Evolutionary conservation across 2,888 invertebrate species (phyloP).

Genomic region (Venustoraphidia nigricollis): DNA sequence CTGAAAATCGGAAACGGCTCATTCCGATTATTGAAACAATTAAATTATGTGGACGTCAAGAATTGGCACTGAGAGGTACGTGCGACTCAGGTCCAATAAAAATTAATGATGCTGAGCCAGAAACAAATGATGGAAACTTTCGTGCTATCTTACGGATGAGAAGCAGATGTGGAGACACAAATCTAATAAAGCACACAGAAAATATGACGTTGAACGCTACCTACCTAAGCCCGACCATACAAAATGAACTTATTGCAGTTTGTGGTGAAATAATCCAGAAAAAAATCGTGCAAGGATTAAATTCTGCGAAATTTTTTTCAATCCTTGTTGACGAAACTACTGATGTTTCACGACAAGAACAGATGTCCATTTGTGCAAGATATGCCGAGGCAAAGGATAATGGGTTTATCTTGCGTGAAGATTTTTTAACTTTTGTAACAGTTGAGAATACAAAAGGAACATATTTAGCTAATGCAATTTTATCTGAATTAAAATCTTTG

Average conservation of each 20-base stretch:
- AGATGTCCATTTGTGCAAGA: no score
- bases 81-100: conserved; percentile 6
- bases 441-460: conserved; percentile 8
- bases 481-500: conserved; percentile 9
- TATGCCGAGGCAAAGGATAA: no score
- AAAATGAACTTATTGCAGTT: no score
- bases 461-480: conserved; percentile 8
- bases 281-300: no score
- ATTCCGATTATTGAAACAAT: conserved; percentile 8
- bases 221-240: conserved; percentile 8
- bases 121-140: conserved; percentile 13
- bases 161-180: conserved; percentile 9
- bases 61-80: conserved; percentile 9
- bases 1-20: conserved; percentile 6
- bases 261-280: no score
- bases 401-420: conserved; percentile 3
- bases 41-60: conserved; percentile 9
- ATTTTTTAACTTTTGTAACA: conserved; percentile 7
- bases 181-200: conserved; percentile 10
- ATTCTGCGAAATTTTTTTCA: no score
- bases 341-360: no score
- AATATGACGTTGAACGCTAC: conserved; percentile 7
- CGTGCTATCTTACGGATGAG: conserved; percentile 10
- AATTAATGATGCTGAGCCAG: background rate
- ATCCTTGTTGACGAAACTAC: no score